Percentiles rank a stretch among this genome's conserved stretches.
These are phyloP conservation scores for Limanda limanda DNA, from an alignment of 2,113 vertebrate genomes.

Conservation along the genomic window DNA sequence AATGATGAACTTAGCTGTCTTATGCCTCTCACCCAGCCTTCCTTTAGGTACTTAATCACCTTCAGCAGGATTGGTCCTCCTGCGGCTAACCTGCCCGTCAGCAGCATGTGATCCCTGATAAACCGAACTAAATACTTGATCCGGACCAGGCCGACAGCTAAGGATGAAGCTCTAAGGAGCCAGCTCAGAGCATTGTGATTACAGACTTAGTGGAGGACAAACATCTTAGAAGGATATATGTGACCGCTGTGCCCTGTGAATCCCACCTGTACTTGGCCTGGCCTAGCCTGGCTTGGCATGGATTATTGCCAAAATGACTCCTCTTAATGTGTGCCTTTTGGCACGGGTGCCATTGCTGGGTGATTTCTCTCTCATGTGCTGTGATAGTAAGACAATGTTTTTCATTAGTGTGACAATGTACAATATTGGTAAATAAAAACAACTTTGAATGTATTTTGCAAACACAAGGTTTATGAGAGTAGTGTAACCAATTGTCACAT, in stretches of 20 bases:
- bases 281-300: slow-evolving; percentile 53
- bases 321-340: neutral
- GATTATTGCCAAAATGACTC: slow-evolving; percentile 21
- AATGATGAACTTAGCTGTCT: slow-evolving; percentile 86
- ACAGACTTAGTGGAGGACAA: slow-evolving; percentile 84
- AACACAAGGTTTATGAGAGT: neutral
- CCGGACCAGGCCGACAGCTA: slow-evolving; percentile 80
- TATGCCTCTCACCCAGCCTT: slow-evolving; percentile 85
- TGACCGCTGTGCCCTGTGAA: slow-evolving; percentile 75
- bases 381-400: too few relatives aligned
- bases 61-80: slow-evolving; percentile 83
- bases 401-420: neutral
- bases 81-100: slow-evolving; percentile 82
- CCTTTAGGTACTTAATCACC: slow-evolving; percentile 91
- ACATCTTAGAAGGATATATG: slow-evolving; percentile 81
- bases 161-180: slow-evolving; percentile 78
- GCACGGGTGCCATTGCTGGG: neutral
- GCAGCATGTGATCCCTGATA: slow-evolving; percentile 75
- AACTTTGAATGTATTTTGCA: neutral
- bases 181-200: slow-evolving; percentile 82
- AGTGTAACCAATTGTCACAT: neutral
- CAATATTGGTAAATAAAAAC: neutral
- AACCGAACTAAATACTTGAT: slow-evolving; percentile 88
- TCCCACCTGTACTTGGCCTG: slow-evolving; percentile 57
- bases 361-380: neutral